A percentile compares a stretch with the other conserved stretches of the same genome.
These are phyloP conservation scores for Nibea albiflora DNA, from an alignment of 2,113 vertebrate species.

Conservation along the genomic window DNA sequence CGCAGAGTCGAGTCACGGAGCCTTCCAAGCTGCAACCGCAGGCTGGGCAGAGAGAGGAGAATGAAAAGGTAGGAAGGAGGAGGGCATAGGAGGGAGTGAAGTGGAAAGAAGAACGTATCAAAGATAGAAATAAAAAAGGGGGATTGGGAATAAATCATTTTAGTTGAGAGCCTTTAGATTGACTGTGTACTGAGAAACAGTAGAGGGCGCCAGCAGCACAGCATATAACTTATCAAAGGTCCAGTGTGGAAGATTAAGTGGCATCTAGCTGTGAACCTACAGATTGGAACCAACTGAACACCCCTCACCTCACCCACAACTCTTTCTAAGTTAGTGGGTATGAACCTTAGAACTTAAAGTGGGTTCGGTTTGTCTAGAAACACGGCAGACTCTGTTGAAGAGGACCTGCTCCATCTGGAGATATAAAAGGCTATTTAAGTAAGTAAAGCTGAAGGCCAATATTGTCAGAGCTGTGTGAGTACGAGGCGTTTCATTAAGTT, in stretches of 20 bases:
- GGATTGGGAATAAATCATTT: neutral
- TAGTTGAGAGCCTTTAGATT: neutral
- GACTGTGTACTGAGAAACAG: slow-evolving; percentile 10
- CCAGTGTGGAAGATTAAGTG: too few relatives aligned
- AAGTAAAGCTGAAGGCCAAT: neutral
- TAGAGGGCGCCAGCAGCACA: slow-evolving; percentile 59
- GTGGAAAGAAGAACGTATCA: neutral
- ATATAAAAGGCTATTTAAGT: too few relatives aligned
- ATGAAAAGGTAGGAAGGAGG: neutral
- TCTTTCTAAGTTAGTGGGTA: too few relatives aligned
- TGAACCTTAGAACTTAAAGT: too few relatives aligned
- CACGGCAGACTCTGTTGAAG: too few relatives aligned
- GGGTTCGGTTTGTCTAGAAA: too few relatives aligned
- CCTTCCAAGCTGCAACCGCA: slow-evolving; percentile 93
- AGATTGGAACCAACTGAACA: too few relatives aligned
- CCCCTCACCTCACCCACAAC: too few relatives aligned
- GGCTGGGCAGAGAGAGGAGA: slow-evolving; percentile 73
- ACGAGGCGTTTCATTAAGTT: neutral
- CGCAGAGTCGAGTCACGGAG: slow-evolving; percentile 87
- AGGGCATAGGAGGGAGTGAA: neutral
- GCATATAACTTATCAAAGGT: neutral
- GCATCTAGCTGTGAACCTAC: too few relatives aligned
- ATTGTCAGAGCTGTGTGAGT: neutral
- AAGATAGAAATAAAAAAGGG: neutral
- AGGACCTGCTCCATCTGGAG: too few relatives aligned